Evolutionary conservation across 2,113 vertebrate species (phyloP).

Genomic region (Nansenia antarctica): DNA sequence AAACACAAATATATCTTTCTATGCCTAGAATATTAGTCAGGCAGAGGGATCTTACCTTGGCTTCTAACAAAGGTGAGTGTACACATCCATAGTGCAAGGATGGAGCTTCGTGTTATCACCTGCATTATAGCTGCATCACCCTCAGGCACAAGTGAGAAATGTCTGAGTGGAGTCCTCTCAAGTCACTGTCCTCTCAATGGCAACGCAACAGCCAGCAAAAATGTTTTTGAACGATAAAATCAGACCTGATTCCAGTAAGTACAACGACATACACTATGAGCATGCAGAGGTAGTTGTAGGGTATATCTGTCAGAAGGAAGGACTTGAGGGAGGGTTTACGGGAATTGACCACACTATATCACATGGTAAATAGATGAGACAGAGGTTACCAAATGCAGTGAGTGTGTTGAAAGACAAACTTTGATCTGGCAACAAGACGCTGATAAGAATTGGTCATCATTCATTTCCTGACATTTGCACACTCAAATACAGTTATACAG

Average conservation of each 20-base stretch:
- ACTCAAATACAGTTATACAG: neutral
- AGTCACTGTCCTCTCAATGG: neutral
- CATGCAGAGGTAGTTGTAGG: no score
- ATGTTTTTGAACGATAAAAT: neutral
- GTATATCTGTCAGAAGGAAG: neutral
- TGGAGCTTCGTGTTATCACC: neutral
- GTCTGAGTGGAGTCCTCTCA: slow-evolving; percentile 32
- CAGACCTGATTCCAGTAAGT: neutral
- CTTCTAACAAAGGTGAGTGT: slow-evolving; percentile 39
- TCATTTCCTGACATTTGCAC: neutral
- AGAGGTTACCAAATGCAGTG: neutral
- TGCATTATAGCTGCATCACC: slow-evolving; percentile 50
- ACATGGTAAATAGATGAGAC: no score
- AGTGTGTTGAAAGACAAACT: neutral
- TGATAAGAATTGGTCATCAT: neutral
- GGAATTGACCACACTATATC: neutral
- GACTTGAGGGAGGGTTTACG: neutral
- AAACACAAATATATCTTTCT: neutral
- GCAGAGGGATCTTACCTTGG: slow-evolving; percentile 40
- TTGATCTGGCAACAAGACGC: neutral
- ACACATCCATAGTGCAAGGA: slow-evolving; percentile 45
- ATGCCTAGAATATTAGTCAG: neutral
- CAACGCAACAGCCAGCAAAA: neutral
- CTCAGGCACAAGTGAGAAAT: slow-evolving; percentile 29
- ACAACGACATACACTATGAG: no score